These are phyloP conservation scores for Mormoops blainvillei DNA, from an alignment of 2,113 vertebrate genomes.

Conservation along the genomic window DNA sequence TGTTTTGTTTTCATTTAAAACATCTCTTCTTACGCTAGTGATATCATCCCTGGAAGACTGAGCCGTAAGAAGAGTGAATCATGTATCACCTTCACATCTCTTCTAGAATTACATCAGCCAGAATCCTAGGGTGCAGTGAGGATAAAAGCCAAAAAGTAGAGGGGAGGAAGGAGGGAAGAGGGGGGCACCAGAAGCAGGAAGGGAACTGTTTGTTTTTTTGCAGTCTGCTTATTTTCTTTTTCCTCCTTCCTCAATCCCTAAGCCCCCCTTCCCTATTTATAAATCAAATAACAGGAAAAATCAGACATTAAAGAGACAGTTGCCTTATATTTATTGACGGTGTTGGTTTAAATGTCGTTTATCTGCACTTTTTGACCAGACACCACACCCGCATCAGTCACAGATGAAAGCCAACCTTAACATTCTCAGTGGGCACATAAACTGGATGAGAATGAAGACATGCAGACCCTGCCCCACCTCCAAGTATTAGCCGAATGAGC, in stretches of 20 bases:
- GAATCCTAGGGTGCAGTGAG: background rate
- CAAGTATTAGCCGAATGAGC: background rate
- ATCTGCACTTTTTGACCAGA: background rate
- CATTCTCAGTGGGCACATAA: background rate
- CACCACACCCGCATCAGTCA: background rate
- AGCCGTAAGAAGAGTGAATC: constrained; percentile 40
- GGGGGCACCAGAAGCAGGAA: accelerated
- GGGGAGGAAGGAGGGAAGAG: background rate
- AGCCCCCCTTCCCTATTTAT: background rate
- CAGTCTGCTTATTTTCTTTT: background rate
- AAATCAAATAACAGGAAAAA: background rate
- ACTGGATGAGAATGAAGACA: background rate
- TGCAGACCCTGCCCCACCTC: background rate
- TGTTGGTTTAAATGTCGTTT: background rate
- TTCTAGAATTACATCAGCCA: constrained; percentile 65
- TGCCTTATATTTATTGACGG: background rate
- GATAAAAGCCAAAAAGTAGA: constrained; percentile 12
- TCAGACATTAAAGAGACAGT: background rate
- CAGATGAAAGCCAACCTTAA: background rate
- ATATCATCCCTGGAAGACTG: constrained; percentile 48
- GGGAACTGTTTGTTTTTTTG: background rate
- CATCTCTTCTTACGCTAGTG: constrained; percentile 48
- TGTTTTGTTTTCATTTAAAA: background rate
- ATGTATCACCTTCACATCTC: constrained; percentile 36
- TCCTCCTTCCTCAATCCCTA: background rate